A percentile compares a stretch with the other conserved stretches of the same genome.
These are phyloP conservation scores for Nannoperca australis DNA, from an alignment of 2,797 vertebrate genomes.

Conservation along the genomic window DNA sequence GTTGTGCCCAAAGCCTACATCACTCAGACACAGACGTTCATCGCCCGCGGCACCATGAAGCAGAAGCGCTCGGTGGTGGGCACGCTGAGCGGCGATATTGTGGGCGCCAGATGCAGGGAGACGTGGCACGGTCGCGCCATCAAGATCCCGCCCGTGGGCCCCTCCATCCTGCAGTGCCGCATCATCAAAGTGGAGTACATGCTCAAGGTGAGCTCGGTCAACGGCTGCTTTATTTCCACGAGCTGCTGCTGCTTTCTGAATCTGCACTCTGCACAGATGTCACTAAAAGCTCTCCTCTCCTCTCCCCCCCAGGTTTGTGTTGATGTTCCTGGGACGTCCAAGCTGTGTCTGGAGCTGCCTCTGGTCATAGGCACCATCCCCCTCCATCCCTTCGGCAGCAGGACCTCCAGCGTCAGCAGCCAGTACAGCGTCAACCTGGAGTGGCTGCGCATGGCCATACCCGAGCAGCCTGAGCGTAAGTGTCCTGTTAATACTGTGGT, in stretches of 20 bases:
- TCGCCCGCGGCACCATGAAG: constrained; percentile 93
- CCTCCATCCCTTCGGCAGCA: constrained; percentile 92
- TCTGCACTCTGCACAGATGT: background rate
- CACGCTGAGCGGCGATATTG: constrained; percentile 88
- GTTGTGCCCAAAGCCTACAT: constrained; percentile 93
- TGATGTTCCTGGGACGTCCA: constrained; percentile 94
- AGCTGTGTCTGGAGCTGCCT: constrained; percentile 93
- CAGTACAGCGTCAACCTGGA: constrained; percentile 91
- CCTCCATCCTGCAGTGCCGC: constrained; percentile 94
- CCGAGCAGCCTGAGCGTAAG: constrained; percentile 93
- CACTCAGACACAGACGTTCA: constrained; percentile 96
- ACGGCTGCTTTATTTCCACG: background rate
- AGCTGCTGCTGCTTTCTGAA: background rate
- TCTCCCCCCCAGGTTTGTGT: constrained; percentile 89
- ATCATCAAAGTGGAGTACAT: constrained; percentile 95
- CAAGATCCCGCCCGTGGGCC: constrained; percentile 95
- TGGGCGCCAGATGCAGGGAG: constrained; percentile 85
- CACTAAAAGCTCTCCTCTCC: background rate
- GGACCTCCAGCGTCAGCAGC: constrained; percentile 94
- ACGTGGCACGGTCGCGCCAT: constrained; percentile 94
- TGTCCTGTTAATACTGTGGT: constrained; percentile 3
- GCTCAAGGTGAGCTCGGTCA: constrained; percentile 88
- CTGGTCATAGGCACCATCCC: constrained; percentile 97
- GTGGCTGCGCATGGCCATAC: constrained; percentile 90
- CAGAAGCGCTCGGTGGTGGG: constrained; percentile 93